These are phyloP conservation scores for Halichondria panicea DNA, from an alignment of 37 sponge, comb jelly and placozoan species.

Conservation along the genomic window DNA sequence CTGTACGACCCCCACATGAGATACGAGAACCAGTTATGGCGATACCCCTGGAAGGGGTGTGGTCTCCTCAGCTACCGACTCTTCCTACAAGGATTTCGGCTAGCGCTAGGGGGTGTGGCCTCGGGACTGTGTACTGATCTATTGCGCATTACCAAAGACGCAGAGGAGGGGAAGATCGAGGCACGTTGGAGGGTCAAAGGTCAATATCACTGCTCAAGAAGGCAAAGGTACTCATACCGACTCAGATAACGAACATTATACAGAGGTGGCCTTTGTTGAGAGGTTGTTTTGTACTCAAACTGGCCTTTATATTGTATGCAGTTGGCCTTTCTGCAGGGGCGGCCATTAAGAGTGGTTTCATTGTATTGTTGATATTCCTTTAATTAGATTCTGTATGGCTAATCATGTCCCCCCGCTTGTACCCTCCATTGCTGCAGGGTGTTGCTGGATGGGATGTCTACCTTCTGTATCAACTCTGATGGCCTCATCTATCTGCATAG, in stretches of 20 bases:
- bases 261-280: too few species aligned
- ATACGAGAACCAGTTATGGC: slow-evolving; percentile 44
- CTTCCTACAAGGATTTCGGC: slow-evolving; percentile 7
- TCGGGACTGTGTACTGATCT: slow-evolving; percentile 33
- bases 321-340: not conserved
- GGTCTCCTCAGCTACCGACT: slow-evolving; percentile 24
- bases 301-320: not conserved
- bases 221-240: slow-evolving; percentile 1
- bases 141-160: slow-evolving; percentile 66
- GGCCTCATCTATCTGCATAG: slow-evolving; percentile 52
- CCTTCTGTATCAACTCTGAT: slow-evolving; percentile 55
- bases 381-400: too few species aligned
- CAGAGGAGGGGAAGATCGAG: slow-evolving; percentile 50
- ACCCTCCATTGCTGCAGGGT: slow-evolving; percentile 26
- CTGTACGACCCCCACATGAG: slow-evolving; percentile 46
- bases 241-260: too few species aligned
- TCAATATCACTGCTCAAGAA: too few species aligned
- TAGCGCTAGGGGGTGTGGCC: not conserved
- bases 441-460: slow-evolving; percentile 63
- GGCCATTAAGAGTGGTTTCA: too few species aligned
- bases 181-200: slow-evolving; percentile 70
- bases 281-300: slow-evolving; percentile 13
- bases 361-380: too few species aligned
- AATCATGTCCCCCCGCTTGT: too few species aligned
- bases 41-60: not conserved